Conservation (phyloP, 2,113 vertebrate species). For the Barnardius zonarius region DNA sequence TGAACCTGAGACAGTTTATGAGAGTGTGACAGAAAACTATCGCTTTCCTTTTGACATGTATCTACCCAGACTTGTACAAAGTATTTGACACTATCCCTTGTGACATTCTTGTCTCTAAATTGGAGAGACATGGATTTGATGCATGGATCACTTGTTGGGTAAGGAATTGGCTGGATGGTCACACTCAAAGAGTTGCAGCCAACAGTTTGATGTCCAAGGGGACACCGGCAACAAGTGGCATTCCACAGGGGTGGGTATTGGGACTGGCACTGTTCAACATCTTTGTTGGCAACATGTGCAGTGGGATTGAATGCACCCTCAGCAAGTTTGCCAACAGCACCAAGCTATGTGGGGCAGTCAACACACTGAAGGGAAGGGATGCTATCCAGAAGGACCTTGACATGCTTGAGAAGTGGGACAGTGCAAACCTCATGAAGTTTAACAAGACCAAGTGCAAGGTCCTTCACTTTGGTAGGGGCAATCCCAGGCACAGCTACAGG, state of each 20-base stretch:
- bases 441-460: not conserved
- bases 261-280: not conserved
- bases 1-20: not conserved
- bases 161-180: not conserved
- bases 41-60: not conserved
- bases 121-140: not conserved
- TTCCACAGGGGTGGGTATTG: not conserved
- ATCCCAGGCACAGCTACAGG: not conserved
- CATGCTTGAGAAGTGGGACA: not conserved
- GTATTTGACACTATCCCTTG: not conserved
- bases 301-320: not conserved
- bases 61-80: not conserved
- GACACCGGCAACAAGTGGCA: rapidly evolving
- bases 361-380: not conserved
- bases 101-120: not conserved
- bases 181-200: too few species aligned
- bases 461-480: not conserved
- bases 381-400: not conserved
- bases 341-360: not conserved
- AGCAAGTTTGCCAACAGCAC: not conserved
- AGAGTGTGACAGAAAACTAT: not conserved
- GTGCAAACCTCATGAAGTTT: not conserved
- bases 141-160: too few species aligned
- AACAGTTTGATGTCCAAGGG: not conserved
- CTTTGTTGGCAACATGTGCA: not conserved